phyloP scores from a whole-genome alignment of 2,888 invertebrate species.

The Prenolepis imparis region DNA sequence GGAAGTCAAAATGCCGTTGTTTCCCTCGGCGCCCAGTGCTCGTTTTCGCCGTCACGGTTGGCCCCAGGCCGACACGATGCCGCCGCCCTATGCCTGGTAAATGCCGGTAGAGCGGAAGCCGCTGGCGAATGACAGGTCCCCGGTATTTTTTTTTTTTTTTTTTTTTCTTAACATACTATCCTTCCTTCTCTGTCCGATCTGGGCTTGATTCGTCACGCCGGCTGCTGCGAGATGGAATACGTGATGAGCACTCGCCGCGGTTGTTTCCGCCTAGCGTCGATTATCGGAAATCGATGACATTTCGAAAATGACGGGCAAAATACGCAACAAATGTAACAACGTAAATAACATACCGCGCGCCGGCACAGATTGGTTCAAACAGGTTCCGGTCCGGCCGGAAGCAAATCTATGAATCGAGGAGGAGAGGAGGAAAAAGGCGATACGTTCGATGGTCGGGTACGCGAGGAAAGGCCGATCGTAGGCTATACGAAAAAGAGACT shows the following conservation, averaged over 20 bases:
- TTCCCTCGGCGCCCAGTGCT: conserved; percentile 28
- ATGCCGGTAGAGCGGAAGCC: conserved; percentile 65
- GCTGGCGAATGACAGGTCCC: conserved; percentile 60
- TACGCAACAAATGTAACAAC: conserved; percentile 68
- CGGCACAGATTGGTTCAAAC: background rate
- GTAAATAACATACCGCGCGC: conserved; percentile 28
- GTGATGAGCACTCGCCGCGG: conserved; percentile 75
- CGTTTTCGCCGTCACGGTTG: conserved; percentile 33
- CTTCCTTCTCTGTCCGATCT: conserved; percentile 32
- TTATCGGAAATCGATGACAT: conserved; percentile 78
- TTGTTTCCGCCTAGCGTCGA: conserved; percentile 62
- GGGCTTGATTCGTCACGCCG: conserved; percentile 75
- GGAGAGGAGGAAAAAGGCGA: background rate
- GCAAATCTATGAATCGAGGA: background rate
- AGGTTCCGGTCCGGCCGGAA: background rate
- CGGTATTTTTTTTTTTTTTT: conserved; percentile 61
- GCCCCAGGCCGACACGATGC: conserved; percentile 23
- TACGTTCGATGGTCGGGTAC: conserved; percentile 9
- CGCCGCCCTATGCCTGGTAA: conserved; percentile 36
- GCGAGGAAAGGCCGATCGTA: conserved; percentile 42
- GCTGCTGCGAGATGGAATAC: conserved; percentile 78
- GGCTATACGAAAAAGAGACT: conserved; percentile 26
- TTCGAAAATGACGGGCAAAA: conserved; percentile 73
- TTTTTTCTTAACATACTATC: conserved; percentile 34
- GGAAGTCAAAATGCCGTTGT: conserved; percentile 41